Evolutionary conservation across 1,140 invertebrate genomes (phyloP).

Genomic region (Lordiphosa mommai): DNA sequence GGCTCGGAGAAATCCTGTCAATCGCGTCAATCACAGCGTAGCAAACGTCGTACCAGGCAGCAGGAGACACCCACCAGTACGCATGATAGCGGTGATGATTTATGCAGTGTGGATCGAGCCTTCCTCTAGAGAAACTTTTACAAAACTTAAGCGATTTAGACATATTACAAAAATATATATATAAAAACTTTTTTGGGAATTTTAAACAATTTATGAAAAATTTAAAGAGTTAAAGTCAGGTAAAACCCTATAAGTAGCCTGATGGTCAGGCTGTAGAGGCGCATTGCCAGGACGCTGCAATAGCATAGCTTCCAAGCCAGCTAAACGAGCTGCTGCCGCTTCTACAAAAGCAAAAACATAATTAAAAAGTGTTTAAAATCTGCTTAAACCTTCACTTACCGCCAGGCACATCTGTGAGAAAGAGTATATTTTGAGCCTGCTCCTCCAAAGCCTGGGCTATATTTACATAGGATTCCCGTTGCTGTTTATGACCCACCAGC

Average conservation of each 20-base stretch:
- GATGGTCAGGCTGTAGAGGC: slow-evolving; percentile 69
- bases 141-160: slow-evolving; percentile 4
- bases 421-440: slow-evolving; percentile 86
- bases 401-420: slow-evolving; percentile 91
- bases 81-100: slow-evolving; percentile 73
- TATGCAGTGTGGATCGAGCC: slow-evolving; percentile 72
- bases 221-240: slow-evolving; percentile 17
- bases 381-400: slow-evolving; percentile 81
- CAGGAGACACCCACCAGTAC: slow-evolving; percentile 37
- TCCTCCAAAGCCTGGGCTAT: slow-evolving; percentile 86
- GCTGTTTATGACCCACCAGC: slow-evolving; percentile 88
- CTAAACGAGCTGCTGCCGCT: slow-evolving; percentile 87
- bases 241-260: slow-evolving; percentile 14
- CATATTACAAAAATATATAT: no score
- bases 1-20: slow-evolving; percentile 47
- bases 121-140: slow-evolving; percentile 47
- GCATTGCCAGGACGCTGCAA: slow-evolving; percentile 89
- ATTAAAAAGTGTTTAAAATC: not conserved
- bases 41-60: slow-evolving; percentile 27
- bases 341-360: no score
- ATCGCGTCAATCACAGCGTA: slow-evolving; percentile 55
- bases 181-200: no score
- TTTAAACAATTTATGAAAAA: no score
- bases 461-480: slow-evolving; percentile 86
- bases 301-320: slow-evolving; percentile 85